phyloP scores from a whole-genome alignment of 2,113 vertebrate species.

The Conger conger region DNA sequence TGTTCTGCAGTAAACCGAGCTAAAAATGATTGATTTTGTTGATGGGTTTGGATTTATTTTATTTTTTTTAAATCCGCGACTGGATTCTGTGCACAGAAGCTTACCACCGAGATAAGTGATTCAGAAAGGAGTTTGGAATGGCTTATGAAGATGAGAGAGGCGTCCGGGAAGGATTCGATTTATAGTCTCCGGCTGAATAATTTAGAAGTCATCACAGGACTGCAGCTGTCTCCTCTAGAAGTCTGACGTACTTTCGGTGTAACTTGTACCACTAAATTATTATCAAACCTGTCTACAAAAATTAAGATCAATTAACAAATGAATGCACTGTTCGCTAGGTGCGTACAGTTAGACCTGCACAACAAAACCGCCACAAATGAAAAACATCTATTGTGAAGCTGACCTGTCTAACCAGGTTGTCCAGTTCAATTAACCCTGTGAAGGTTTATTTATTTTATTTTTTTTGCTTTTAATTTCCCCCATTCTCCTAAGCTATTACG shows the following conservation, averaged over 20 bases:
- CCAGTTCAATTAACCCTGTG: background rate
- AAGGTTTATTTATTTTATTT: too few relatives aligned
- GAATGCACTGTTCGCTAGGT: background rate
- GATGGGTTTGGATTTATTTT: background rate
- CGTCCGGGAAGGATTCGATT: background rate
- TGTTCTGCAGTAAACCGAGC: background rate
- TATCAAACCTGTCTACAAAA: background rate
- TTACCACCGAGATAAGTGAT: background rate
- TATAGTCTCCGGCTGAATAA: background rate
- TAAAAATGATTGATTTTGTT: background rate
- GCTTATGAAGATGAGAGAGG: background rate
- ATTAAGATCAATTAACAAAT: background rate
- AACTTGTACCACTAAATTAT: background rate
- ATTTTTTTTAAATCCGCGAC: background rate
- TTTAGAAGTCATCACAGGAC: background rate
- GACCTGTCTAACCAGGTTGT: background rate
- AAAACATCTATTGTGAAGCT: background rate
- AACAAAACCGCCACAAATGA: background rate
- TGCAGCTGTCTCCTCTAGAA: background rate
- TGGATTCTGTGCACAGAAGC: background rate
- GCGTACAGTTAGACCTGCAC: background rate
- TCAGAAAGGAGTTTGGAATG: background rate
- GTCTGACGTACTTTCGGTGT: background rate
- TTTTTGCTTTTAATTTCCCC: too few relatives aligned
- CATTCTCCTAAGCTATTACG: too few relatives aligned